Evolutionary conservation across 2,797 vertebrate genomes (phyloP), one percentile per base, ranked within the genome.

Genomic region (Threskiornis aethiopicus): DNA sequence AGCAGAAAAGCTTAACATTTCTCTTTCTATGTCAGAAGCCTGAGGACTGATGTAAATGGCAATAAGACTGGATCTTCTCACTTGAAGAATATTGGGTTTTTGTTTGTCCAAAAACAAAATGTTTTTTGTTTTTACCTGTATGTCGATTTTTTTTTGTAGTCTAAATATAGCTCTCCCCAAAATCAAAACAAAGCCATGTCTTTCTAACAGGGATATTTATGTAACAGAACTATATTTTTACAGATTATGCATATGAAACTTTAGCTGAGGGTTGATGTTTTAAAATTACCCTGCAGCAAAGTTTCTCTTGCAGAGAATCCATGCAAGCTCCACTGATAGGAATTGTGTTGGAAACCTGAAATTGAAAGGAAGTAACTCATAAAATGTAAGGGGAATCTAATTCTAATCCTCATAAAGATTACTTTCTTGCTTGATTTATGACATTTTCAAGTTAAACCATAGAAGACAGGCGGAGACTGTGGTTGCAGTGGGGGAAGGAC

Each of bases 371-470:
- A 87, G 39, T 18, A 42, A 46, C 25, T 75, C 26, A 39, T 64
- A 69, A 95, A 79, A 84, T 41, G 2, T 14, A 83, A 58, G 42
- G 46, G 24, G 13, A 88, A 54, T 87, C 33, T 76, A 83, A 73
- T 79, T 85, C n/a, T 84, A 85, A 83, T 66, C 4, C 61, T 39
- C 49, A 37, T 49, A 61, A 75, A 83, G 13, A 44, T 69, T 72
- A 8, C n/a, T 81, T 85, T 94, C 46, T 75, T 9, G 1, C 11
- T 78, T 82, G 26, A 52, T 57, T n/a, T 71, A 51, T 41, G 65
- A 80, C 29, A 81, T 94, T 93, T 97, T 84, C 72, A 88, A 88
- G 89, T 65, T 62, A 86, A 93, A 91, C 75, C 47, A 52, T 65
- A 71, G 46, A 12, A 66, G 16, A 66, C 18, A 84, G n/a, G 55